Percentiles rank a stretch among this genome's conserved stretches.
phyloP scores from a whole-genome alignment of 2,888 invertebrate genomes.

The Monoplex corrugatus region DNA sequence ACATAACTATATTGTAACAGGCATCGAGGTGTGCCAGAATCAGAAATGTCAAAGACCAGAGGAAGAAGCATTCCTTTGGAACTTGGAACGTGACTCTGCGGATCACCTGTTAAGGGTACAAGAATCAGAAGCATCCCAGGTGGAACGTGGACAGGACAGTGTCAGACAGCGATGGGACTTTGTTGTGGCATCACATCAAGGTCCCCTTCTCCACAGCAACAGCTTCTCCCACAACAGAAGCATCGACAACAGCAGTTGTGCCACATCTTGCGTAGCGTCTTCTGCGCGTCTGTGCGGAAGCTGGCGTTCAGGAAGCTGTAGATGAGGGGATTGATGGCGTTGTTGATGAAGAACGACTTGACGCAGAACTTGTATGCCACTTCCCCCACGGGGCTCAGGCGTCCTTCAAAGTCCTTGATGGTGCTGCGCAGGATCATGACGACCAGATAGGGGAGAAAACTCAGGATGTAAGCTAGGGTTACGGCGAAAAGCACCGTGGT shows the following conservation, averaged over 20 bases:
- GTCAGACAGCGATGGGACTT: constrained; percentile 30
- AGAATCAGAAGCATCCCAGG: no score
- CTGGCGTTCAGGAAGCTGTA: constrained; percentile 76
- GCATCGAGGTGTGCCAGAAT: no score
- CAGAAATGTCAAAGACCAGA: no score
- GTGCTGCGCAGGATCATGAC: constrained; percentile 73
- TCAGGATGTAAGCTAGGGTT: constrained; percentile 74
- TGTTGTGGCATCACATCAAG: constrained; percentile 2
- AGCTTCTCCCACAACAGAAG: constrained; percentile 26
- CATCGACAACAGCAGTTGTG: constrained; percentile 63
- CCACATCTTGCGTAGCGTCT: constrained; percentile 62
- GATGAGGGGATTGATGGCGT: constrained; percentile 77
- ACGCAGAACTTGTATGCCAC: constrained; percentile 75
- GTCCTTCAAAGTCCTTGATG: constrained; percentile 71
- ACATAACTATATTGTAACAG: no score
- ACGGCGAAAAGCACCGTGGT: constrained; percentile 76
- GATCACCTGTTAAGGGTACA: no score
- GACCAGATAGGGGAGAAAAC: constrained; percentile 75
- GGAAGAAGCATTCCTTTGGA: no score
- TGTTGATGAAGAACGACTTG: constrained; percentile 77
- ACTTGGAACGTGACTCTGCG: no score
- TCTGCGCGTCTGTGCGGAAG: constrained; percentile 72
- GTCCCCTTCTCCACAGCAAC: constrained; percentile 26
- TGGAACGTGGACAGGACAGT: no score
- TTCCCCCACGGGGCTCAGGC: constrained; percentile 67